A percentile compares a stretch with the other conserved stretches of the same genome.
Conservation (phyloP, 2,888 invertebrate genomes). For the Cataglyphis albicans region DNA sequence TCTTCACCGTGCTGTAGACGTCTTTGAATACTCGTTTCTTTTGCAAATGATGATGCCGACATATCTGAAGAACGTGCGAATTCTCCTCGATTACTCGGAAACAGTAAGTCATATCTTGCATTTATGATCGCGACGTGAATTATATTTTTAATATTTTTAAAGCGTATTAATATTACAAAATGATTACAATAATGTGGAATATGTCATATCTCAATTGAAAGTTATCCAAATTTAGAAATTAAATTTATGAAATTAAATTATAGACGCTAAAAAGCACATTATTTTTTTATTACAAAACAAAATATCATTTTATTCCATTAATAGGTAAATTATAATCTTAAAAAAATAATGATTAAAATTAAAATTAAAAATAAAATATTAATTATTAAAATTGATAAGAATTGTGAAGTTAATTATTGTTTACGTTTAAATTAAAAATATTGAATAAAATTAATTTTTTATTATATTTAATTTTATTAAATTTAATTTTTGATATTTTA, state of each 20-base stretch:
- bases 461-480: not conserved
- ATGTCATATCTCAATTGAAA: not conserved
- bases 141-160: not conserved
- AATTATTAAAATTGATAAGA: not conserved
- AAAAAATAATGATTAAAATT: not conserved
- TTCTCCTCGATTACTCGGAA: not conserved
- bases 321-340: not conserved
- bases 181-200: not conserved
- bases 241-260: not conserved
- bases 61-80: constrained; percentile 7
- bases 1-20: not conserved
- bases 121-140: not conserved
- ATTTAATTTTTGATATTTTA: not conserved
- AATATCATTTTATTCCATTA: not conserved
- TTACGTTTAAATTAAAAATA: constrained; percentile 2
- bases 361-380: not conserved
- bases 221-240: not conserved
- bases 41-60: constrained; percentile 16
- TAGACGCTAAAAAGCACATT: not conserved
- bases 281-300: not conserved
- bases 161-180: not conserved
- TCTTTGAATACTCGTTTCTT: constrained; percentile 43
- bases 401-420: not conserved
- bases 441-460: constrained; percentile 3
- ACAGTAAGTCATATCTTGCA: not conserved